Evolutionary conservation across 2,888 invertebrate species (phyloP).

Genomic region (Serrognathus titanus): DNA sequence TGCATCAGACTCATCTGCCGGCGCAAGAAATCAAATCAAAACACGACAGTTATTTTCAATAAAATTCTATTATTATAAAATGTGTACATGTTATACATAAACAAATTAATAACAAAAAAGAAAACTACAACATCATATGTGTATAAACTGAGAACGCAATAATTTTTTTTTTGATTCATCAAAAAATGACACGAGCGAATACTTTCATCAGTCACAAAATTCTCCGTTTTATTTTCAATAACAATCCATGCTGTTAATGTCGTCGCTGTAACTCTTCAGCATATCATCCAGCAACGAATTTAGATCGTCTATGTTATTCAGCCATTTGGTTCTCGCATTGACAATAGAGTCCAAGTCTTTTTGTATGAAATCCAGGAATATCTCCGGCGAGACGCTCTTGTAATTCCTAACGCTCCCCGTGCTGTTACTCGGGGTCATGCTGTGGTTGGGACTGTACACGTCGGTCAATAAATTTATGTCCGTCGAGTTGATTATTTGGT

Average conservation of each 20-base stretch:
- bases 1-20: too few species aligned
- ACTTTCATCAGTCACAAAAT: too few species aligned
- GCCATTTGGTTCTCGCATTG: slow-evolving; percentile 63
- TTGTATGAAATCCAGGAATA: slow-evolving; percentile 59
- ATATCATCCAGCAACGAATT: slow-evolving; percentile 74
- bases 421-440: slow-evolving; percentile 42
- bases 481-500: slow-evolving; percentile 60
- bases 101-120: too few species aligned
- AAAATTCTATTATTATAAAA: too few species aligned
- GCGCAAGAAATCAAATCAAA: too few species aligned
- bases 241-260: slow-evolving; percentile 66
- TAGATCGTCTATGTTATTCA: slow-evolving; percentile 63
- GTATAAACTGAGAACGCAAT: too few species aligned
- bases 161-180: too few species aligned
- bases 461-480: slow-evolving; percentile 61
- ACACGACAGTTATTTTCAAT: too few species aligned
- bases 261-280: slow-evolving; percentile 54
- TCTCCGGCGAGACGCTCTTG: slow-evolving; percentile 51
- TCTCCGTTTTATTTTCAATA: slow-evolving; percentile 48
- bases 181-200: too few species aligned
- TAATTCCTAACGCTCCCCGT: slow-evolving; percentile 34
- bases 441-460: slow-evolving; percentile 53
- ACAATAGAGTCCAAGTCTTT: slow-evolving; percentile 61
- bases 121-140: too few species aligned
- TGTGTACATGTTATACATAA: too few species aligned